Evolutionary conservation across 2,888 invertebrate genomes (phyloP), one percentile per base, ranked within the genome.

Genomic region (Ceraclea dissimilis): DNA sequence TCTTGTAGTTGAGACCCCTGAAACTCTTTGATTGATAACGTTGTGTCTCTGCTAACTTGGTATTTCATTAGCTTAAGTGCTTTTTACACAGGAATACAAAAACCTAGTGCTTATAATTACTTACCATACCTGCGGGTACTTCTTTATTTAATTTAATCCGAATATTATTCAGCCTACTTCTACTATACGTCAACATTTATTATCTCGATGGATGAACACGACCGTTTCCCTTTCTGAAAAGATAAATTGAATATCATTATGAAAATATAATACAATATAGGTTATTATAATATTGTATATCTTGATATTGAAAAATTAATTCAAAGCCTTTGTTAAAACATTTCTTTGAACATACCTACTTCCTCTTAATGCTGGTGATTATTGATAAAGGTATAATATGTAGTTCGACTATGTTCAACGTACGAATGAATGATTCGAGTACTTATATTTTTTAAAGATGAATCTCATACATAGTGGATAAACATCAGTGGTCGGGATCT

Each of bases 11-110:
- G n/a, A 13, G 13, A 39, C 13, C 39, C 39, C 4, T 8, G n/a
- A 39, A 39, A 39, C 39, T 39, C 39, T 39, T 39, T 39, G 39
- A 39, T 39, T 39, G 39, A 39, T 39, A 39, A 39, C 39, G 8
- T 39, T 13, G 39, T 39, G 39, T 39, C 39, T 39, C 16, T 13
- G 4, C 16, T 39, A 39, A n/a, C 39, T 39, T 39, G 39, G 2
- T 13, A 39, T 39, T 39, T 39, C 39, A 39, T 39, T 39, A 39
- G 2, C 13, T 13, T 39, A 39, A 39, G 39, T 39, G 39, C 39
- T 39, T 39, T 39, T 39, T 39, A 13, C 39, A 39, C 39, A 13
- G 39, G 13, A 39, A 39, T 16, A 39, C 16, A 39, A 39, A 39
- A 39, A 39, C 39, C 39, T 39, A 4, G 8, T 39, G 39, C 16